Evolutionary conservation across 2,888 invertebrate species (phyloP).

Genomic region (Epistrophe grossulariae): DNA sequence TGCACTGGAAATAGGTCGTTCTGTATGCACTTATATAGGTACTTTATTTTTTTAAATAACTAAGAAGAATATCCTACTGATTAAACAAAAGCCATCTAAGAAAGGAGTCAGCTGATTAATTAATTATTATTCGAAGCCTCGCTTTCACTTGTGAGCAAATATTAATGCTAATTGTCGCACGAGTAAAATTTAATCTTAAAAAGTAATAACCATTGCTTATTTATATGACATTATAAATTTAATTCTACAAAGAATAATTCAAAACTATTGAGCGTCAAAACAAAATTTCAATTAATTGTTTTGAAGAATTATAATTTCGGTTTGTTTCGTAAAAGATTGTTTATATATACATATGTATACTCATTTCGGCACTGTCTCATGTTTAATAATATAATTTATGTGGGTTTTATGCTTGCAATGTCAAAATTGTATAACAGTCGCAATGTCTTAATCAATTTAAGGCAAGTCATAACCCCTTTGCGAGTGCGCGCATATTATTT

Average conservation of each 20-base stretch:
- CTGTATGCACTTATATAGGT: too few species aligned
- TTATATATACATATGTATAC: too few species aligned
- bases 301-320: slow-evolving; percentile 17
- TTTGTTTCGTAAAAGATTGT: slow-evolving; percentile 16
- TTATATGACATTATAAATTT: background rate
- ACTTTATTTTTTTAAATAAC: too few species aligned
- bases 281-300: slow-evolving; percentile 37
- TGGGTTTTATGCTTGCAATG: slow-evolving; percentile 14
- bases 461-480: background rate
- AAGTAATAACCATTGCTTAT: background rate
- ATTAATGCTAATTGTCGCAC: background rate
- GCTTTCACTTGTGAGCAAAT: slow-evolving; percentile 23
- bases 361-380: slow-evolving; percentile 54
- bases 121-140: slow-evolving; percentile 41
- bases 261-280: slow-evolving; percentile 37
- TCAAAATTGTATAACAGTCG: background rate
- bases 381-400: slow-evolving; percentile 36
- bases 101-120: background rate
- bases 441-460: background rate
- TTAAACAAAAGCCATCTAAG: background rate
- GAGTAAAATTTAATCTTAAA: slow-evolving; percentile 4
- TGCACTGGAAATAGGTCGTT: too few species aligned
- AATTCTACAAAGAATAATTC: slow-evolving; percentile 7
- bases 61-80: too few species aligned
- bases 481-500: background rate